phyloP scores from a whole-genome alignment of 2,797 vertebrate species.

The Hozukius guyotensis region DNA sequence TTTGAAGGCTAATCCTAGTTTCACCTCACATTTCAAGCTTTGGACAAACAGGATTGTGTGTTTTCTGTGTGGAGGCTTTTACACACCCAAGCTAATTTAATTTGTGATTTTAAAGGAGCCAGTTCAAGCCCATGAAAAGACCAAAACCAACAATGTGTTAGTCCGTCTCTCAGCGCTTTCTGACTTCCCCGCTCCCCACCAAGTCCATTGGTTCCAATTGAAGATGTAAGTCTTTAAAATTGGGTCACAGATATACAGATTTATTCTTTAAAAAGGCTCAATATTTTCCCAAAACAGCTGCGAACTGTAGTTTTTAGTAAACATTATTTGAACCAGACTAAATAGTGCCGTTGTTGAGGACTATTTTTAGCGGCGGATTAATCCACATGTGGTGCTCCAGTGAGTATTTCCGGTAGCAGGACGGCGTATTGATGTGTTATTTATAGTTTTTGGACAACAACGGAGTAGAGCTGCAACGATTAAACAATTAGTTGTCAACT shows the following conservation, averaged over 20 bases:
- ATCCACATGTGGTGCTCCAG: background rate
- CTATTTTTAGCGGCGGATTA: slow-evolving; percentile 2
- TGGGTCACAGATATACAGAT: slow-evolving; percentile 21
- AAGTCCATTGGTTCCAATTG: background rate
- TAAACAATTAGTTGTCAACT: too few relatives aligned
- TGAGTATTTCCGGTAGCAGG: background rate
- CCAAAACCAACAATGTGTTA: slow-evolving; percentile 7
- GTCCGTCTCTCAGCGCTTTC: background rate
- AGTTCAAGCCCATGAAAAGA: slow-evolving; percentile 14
- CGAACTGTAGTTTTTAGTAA: background rate
- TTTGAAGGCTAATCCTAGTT: background rate
- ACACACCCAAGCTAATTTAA: background rate
- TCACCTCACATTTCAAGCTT: background rate
- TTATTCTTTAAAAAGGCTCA: slow-evolving; percentile 2
- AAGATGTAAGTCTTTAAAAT: slow-evolving; percentile 19
- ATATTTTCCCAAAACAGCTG: background rate
- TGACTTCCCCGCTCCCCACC: background rate
- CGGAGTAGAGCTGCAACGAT: background rate
- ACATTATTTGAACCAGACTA: background rate
- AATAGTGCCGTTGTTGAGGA: background rate
- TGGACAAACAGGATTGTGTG: background rate
- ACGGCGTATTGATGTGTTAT: background rate
- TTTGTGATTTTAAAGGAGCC: background rate
- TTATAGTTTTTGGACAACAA: background rate
- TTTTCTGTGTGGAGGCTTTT: background rate